A percentile compares a stretch with the other conserved stretches of the same genome.
These are phyloP conservation scores for Zapus hudsonius DNA, from an alignment of 2,113 vertebrate genomes.

Conservation along the genomic window DNA sequence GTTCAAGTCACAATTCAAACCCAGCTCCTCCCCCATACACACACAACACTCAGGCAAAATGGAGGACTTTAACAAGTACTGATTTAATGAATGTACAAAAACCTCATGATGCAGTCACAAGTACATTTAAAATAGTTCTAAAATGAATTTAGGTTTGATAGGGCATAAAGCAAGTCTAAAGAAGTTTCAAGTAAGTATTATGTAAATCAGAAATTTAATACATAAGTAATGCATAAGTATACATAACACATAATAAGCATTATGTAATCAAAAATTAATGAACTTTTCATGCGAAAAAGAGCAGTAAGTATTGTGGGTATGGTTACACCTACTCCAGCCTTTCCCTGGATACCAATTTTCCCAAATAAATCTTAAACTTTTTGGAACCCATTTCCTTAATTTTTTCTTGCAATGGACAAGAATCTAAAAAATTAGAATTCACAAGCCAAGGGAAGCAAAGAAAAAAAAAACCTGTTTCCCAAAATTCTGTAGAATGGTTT, in stretches of 20 bases:
- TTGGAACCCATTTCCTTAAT: too few relatives aligned
- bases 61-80: neutral
- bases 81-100: neutral
- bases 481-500: too few relatives aligned
- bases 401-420: too few relatives aligned
- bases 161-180: slow-evolving; percentile 27
- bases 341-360: too few relatives aligned
- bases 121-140: slow-evolving; percentile 10
- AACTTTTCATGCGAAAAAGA: neutral
- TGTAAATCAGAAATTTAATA: too few relatives aligned
- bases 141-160: neutral
- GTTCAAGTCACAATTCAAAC: neutral
- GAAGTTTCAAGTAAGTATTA: too few relatives aligned
- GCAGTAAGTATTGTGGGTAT: neutral
- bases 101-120: neutral
- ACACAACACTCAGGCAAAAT: neutral
- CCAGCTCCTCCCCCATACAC: neutral
- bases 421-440: too few relatives aligned
- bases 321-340: neutral
- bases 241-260: too few relatives aligned
- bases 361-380: too few relatives aligned
- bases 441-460: neutral
- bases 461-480: neutral
- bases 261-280: neutral
- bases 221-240: too few relatives aligned